A percentile compares a stretch with the other conserved stretches of the same genome.
Conservation (phyloP, 1,140 invertebrate genomes). For the Charaxes varanes region DNA sequence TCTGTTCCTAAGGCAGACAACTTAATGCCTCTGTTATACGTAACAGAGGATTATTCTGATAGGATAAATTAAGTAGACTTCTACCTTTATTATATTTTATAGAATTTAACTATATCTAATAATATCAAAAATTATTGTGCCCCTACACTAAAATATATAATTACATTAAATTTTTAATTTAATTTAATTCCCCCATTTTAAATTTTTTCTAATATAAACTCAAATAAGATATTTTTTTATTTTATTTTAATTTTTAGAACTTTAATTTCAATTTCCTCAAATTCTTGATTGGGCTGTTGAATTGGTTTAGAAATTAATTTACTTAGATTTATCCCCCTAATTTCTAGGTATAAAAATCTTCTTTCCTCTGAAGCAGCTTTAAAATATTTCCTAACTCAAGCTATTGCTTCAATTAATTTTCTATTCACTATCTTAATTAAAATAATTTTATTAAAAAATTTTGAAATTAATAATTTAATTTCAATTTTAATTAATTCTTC, state of each 20-base stretch:
- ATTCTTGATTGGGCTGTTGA: conserved; percentile 70
- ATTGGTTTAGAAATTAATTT: conserved; percentile 76
- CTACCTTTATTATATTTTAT: conserved; percentile 64
- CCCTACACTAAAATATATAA: conserved; percentile 72
- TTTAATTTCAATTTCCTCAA: conserved; percentile 65
- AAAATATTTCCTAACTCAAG: conserved; percentile 62
- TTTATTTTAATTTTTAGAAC: conserved; percentile 63
- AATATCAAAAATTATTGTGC: conserved; percentile 75
- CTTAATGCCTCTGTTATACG: too few species aligned
- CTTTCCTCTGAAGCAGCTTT: too few species aligned
- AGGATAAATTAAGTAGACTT: conserved; percentile 65
- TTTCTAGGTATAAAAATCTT: too few species aligned
- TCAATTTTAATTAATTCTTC: conserved; percentile 39
- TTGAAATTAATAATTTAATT: conserved; percentile 40
- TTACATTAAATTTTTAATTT: conserved; percentile 25
- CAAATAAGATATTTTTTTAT: conserved; percentile 64
- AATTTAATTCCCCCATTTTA: conserved; percentile 27
- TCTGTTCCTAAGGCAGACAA: too few species aligned
- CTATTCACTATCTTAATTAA: conserved; percentile 56
- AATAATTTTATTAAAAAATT: conserved; percentile 49
- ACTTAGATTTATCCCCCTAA: conserved; percentile 68
- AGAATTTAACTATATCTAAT: conserved; percentile 72
- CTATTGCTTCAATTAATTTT: too few species aligned
- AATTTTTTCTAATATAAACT: conserved; percentile 31
- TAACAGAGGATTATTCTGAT: conserved; percentile 75